phyloP scores from a whole-genome alignment of 2,797 vertebrate species.

The Chelon labrosus region DNA sequence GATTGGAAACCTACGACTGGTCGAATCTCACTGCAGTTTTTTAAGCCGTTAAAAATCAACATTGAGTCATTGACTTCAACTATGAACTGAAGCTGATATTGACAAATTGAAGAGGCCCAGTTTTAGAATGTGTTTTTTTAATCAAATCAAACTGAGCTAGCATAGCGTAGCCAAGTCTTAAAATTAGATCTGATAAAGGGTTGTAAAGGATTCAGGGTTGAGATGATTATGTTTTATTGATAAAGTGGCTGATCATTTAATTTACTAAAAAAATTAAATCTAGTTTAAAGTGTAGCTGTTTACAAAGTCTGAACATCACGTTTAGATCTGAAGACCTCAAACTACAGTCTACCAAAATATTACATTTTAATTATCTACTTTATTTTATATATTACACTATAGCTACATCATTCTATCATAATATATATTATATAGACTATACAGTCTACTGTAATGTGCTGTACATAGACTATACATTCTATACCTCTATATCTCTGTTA shows the following conservation, averaged over 20 bases:
- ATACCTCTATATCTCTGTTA: constrained; percentile 14
- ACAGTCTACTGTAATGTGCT: constrained; percentile 62
- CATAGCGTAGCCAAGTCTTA: too few species aligned
- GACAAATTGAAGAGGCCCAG: too few species aligned
- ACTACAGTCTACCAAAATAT: constrained; percentile 51
- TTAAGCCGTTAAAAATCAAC: too few species aligned
- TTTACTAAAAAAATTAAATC: too few species aligned
- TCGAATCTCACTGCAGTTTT: background rate
- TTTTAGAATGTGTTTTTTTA: too few species aligned
- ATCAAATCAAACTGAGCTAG: too few species aligned
- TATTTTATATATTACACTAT: constrained; percentile 64
- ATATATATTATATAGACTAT: constrained; percentile 67
- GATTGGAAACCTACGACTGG: background rate
- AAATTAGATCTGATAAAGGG: too few species aligned
- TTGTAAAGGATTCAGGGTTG: too few species aligned
- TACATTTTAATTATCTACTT: constrained; percentile 46
- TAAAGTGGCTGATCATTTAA: too few species aligned
- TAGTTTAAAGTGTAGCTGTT: constrained; percentile 27
- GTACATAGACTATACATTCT: constrained; percentile 55
- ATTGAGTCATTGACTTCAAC: too few species aligned
- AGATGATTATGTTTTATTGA: too few species aligned
- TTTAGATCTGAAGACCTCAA: constrained; percentile 29
- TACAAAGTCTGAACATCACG: constrained; percentile 53
- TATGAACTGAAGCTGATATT: too few species aligned
- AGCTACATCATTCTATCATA: constrained; percentile 69